These are phyloP conservation scores for Discoglossus pictus DNA, from an alignment of 2,797 vertebrate species.

Conservation along the genomic window DNA sequence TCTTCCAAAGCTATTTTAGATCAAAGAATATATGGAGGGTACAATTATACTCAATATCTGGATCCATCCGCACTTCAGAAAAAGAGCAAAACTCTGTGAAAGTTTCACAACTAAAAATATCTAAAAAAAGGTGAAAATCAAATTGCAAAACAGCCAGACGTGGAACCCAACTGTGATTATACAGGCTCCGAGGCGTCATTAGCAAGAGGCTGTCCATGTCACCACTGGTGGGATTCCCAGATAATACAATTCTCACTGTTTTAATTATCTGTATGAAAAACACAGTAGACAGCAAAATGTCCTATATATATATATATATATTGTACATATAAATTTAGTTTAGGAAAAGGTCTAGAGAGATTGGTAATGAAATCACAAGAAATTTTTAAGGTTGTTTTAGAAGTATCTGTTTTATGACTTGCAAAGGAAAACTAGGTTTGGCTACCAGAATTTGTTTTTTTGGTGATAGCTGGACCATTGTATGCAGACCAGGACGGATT, in stretches of 20 bases:
- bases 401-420: no score
- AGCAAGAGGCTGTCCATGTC: constrained; percentile 18
- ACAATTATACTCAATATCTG: constrained; percentile 40
- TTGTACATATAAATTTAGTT: no score
- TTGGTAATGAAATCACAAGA: no score
- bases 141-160: constrained; percentile 19
- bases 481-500: no score
- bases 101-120: constrained; percentile 31
- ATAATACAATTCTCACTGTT: constrained; percentile 15
- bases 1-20: constrained; percentile 29
- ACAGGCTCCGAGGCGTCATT: constrained; percentile 6
- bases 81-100: constrained; percentile 9
- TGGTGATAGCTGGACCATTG: no score
- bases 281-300: no score
- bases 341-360: no score
- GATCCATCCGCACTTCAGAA: not conserved
- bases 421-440: no score
- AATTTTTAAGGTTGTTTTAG: no score
- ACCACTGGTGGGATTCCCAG: constrained; percentile 3
- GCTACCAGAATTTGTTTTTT: no score
- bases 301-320: no score
- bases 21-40: constrained; percentile 34
- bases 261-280: constrained; percentile 25
- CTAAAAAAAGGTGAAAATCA: constrained; percentile 12
- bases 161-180: constrained; percentile 19